Conservation (phyloP, 1,140 invertebrate species). For the Ganaspis sp. region DNA sequence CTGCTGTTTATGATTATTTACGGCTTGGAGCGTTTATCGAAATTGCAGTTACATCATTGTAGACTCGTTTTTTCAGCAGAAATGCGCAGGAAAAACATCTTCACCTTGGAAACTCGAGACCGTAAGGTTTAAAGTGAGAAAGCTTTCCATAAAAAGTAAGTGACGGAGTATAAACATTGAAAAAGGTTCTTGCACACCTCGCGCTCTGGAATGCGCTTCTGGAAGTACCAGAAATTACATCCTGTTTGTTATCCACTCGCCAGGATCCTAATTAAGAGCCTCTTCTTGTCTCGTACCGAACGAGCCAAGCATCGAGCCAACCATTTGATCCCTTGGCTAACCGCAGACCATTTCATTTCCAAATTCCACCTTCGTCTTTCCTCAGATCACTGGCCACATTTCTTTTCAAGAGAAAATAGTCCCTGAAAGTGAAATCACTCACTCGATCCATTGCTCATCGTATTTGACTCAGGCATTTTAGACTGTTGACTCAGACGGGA, state of each 20-base stretch:
- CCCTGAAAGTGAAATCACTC: neutral
- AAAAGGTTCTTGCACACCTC: slow-evolving; percentile 29
- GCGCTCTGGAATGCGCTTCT: slow-evolving; percentile 46
- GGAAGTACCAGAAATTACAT: slow-evolving; percentile 54
- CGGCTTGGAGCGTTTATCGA: slow-evolving; percentile 39
- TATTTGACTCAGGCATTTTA: too few species aligned
- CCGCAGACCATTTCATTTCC: neutral
- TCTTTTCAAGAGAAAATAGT: neutral
- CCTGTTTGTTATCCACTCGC: slow-evolving; percentile 55
- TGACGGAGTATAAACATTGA: neutral
- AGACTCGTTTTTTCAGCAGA: neutral
- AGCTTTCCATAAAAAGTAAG: neutral
- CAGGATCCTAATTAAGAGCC: slow-evolving; percentile 51
- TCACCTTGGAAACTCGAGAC: neutral
- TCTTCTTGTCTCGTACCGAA: slow-evolving; percentile 44
- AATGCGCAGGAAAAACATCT: neutral
- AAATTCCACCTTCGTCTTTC: neutral
- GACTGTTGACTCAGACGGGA: too few species aligned
- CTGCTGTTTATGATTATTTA: neutral
- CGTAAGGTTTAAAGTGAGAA: neutral
- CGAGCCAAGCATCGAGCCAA: neutral
- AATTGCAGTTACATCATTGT: slow-evolving; percentile 40
- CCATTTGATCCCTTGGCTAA: neutral
- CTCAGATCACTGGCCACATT: neutral
- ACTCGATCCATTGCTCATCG: neutral